Conservation (phyloP, 2,888 invertebrate species). For the Leptothorax acervorum region DNA sequence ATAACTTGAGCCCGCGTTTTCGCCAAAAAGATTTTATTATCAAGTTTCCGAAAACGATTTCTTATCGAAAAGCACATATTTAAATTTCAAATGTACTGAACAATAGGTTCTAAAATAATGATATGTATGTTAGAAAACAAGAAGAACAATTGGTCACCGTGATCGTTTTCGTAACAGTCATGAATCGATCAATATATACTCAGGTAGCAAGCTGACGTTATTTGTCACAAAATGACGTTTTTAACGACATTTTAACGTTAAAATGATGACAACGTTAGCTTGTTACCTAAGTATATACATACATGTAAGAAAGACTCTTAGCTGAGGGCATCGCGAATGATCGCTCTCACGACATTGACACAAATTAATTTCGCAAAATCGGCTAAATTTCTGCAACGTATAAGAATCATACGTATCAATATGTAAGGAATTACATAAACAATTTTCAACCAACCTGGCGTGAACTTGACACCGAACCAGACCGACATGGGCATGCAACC, state of each 20-base stretch:
- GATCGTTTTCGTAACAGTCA: not conserved
- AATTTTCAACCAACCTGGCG: conserved; percentile 89
- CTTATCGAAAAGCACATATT: not conserved
- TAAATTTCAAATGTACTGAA: not conserved
- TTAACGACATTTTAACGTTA: too few relatives aligned
- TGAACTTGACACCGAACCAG: conserved; percentile 98
- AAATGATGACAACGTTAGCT: too few relatives aligned
- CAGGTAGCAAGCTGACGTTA: too few relatives aligned
- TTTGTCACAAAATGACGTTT: too few relatives aligned
- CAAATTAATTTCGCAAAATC: conserved; percentile 10
- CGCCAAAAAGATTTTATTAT: not conserved
- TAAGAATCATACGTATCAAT: not conserved
- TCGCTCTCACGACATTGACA: conserved; percentile 27
- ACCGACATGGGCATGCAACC: conserved; percentile 99
- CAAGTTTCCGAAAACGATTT: not conserved
- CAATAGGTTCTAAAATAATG: not conserved
- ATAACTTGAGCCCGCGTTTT: not conserved
- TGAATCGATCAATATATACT: too few relatives aligned
- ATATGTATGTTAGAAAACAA: not conserved
- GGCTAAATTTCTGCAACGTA: not conserved
- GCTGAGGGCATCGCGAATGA: not conserved
- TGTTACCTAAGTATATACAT: too few relatives aligned
- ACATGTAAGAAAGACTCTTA: not conserved
- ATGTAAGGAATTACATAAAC: conserved; percentile 6
- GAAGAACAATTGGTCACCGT: not conserved